Evolutionary conservation across 2,888 invertebrate genomes (phyloP).

Genomic region (Dryobota labecula): DNA sequence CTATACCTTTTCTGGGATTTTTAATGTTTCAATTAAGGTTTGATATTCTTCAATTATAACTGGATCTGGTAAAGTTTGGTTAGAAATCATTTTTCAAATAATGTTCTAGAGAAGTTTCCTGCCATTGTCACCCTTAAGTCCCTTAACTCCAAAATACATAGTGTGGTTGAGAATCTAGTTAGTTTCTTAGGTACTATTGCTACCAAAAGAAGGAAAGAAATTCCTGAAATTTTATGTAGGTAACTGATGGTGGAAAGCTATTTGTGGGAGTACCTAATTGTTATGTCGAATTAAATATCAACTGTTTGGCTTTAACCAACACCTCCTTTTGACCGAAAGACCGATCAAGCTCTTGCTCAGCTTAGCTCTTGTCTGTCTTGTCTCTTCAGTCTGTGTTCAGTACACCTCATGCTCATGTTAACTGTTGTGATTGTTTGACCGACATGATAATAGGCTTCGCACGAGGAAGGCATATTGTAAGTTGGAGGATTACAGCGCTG

Average conservation of each 20-base stretch:
- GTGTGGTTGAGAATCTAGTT: not conserved
- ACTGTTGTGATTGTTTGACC: not conserved
- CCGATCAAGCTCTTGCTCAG: too few relatives aligned
- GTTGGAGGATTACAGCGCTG: too few relatives aligned
- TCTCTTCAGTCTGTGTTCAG: too few relatives aligned
- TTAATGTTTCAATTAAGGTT: not conserved
- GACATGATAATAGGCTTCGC: not conserved
- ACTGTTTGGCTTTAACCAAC: not conserved
- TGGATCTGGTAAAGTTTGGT: not conserved
- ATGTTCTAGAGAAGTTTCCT: not conserved
- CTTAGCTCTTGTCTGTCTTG: too few relatives aligned
- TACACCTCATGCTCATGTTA: not conserved
- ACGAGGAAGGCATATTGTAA: too few relatives aligned
- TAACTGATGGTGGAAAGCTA: not conserved
- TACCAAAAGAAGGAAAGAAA: not conserved
- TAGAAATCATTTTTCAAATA: not conserved
- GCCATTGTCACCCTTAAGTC: not conserved
- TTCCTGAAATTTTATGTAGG: not conserved
- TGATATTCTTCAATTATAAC: not conserved
- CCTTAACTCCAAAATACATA: too few relatives aligned
- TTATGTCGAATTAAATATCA: not conserved
- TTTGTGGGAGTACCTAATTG: not conserved
- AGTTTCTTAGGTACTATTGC: not conserved
- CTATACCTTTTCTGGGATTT: not conserved
- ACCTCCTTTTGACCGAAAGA: not conserved